These are phyloP conservation scores for Manis crassicaudata DNA, from an alignment of 2,797 vertebrate genomes.

Conservation along the genomic window DNA sequence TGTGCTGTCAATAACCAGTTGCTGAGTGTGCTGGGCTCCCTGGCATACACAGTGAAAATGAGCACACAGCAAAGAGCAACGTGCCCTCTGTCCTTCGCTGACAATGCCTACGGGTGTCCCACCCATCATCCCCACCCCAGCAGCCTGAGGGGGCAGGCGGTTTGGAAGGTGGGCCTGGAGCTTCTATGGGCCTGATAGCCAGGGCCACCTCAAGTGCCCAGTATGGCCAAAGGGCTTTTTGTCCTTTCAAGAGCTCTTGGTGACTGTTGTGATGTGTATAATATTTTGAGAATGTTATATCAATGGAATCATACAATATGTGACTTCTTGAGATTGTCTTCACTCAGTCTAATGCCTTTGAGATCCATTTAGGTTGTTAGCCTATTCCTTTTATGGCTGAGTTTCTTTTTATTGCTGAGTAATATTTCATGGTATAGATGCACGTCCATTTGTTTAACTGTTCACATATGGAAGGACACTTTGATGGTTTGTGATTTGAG, in stretches of 20 bases:
- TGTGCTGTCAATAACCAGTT: rapidly evolving
- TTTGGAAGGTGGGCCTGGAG: background rate
- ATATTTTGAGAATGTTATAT: background rate
- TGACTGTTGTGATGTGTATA: background rate
- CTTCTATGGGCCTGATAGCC: background rate
- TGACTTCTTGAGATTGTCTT: background rate
- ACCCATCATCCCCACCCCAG: background rate
- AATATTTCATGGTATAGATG: no score
- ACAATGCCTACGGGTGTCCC: rapidly evolving
- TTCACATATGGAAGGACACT: background rate
- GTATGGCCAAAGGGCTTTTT: background rate
- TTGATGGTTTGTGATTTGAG: background rate
- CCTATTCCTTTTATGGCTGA: background rate
- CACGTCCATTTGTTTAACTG: background rate
- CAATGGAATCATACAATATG: background rate
- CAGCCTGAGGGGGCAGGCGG: background rate
- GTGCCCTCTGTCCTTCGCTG: background rate
- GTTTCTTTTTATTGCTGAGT: background rate
- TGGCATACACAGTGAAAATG: background rate
- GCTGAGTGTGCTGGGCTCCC: rapidly evolving
- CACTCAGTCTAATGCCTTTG: background rate
- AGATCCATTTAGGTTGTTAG: background rate
- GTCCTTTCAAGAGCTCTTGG: background rate
- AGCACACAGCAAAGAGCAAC: rapidly evolving
- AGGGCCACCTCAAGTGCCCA: background rate